Conservation (phyloP, 2,888 invertebrate genomes). For the Scaptomyza caliginosa region DNA sequence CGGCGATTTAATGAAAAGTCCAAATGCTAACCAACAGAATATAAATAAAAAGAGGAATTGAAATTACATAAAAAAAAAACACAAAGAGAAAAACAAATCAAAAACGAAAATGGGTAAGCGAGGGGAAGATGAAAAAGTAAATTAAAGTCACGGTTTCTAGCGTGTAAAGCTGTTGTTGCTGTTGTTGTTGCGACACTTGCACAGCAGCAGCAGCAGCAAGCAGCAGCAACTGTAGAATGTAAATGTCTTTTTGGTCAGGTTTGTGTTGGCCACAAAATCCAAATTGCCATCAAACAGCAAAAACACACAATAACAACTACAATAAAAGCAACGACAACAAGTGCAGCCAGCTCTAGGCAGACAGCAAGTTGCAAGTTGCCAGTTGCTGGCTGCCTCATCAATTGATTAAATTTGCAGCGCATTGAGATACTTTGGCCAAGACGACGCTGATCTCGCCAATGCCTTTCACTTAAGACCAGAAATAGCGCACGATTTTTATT, state of each 20-base stretch:
- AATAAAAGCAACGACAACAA: constrained; percentile 60
- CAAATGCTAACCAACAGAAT: constrained; percentile 44
- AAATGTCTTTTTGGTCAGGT: constrained; percentile 78
- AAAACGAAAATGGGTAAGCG: constrained; percentile 35
- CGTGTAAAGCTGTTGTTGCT: constrained; percentile 74
- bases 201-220: constrained; percentile 41
- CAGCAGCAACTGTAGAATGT: constrained; percentile 69
- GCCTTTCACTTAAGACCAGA: constrained; percentile 73
- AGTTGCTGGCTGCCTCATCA: constrained; percentile 71
- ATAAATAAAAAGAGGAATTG: constrained; percentile 48
- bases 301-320: constrained; percentile 39
- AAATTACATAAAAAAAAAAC: constrained; percentile 57
- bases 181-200: constrained; percentile 68
- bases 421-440: constrained; percentile 62
- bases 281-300: constrained; percentile 71
- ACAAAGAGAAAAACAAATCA: constrained; percentile 60
- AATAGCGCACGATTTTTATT: constrained; percentile 78
- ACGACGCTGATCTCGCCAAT: constrained; percentile 70
- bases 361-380: constrained; percentile 42
- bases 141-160: constrained; percentile 81
- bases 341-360: constrained; percentile 43
- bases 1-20: constrained; percentile 73
- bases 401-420: constrained; percentile 77
- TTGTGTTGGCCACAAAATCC: constrained; percentile 72
- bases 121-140: constrained; percentile 51